phyloP scores from a whole-genome alignment of 2,113 vertebrate genomes.

The Drymodes brunneopygia region DNA sequence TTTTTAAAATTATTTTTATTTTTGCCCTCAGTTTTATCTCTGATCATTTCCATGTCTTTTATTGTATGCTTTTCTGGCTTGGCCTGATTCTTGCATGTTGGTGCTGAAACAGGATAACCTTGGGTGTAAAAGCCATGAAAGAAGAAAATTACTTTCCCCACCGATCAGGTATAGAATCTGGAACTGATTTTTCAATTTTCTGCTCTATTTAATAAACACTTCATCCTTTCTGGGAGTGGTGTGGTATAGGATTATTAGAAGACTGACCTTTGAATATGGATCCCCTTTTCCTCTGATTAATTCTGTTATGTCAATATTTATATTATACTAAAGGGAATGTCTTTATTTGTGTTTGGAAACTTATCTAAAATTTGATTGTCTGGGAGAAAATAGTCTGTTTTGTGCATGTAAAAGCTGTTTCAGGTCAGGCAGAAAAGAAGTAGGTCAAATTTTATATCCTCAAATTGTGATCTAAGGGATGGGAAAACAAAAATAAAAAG shows the following conservation, averaged over 20 bases:
- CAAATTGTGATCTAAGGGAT: slow-evolving; percentile 2
- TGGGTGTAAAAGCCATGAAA: background rate
- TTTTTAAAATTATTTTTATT: background rate
- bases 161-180: background rate
- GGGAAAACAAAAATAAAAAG: slow-evolving; percentile 13
- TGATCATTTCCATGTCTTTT: background rate
- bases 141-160: background rate
- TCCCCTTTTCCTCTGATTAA: background rate
- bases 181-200: background rate
- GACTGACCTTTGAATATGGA: background rate
- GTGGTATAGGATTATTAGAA: background rate
- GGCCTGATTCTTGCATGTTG: background rate
- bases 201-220: background rate
- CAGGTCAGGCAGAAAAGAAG: slow-evolving; percentile 24
- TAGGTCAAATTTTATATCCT: slow-evolving; percentile 31
- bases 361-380: background rate
- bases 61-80: background rate
- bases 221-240: background rate
- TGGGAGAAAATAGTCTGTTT: background rate
- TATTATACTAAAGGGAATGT: background rate
- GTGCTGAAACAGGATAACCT: background rate
- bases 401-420: slow-evolving; percentile 5
- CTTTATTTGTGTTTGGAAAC: background rate
- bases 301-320: slow-evolving; percentile 36
- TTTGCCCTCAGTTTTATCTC: background rate